Evolutionary conservation across 2,113 vertebrate species (phyloP).

Genomic region (Eclectus roratus): DNA sequence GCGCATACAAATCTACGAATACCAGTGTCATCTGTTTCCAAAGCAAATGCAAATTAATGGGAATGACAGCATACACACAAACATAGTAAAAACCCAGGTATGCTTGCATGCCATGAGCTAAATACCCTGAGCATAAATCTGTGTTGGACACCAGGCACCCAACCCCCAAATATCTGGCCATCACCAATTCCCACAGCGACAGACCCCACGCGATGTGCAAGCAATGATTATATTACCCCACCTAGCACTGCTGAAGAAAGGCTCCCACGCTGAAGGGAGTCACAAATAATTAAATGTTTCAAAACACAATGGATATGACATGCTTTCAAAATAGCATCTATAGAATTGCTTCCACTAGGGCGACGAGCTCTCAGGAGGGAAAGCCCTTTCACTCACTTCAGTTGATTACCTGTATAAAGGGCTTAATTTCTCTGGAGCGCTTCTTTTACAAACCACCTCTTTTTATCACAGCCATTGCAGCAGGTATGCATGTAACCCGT

Average conservation of each 20-base stretch:
- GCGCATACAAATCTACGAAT: neutral
- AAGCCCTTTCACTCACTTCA: conserved; percentile 65
- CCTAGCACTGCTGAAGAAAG: conserved; percentile 27
- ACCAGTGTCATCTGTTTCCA: neutral
- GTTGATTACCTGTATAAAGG: conserved; percentile 63
- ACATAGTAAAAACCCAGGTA: accelerated
- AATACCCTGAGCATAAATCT: neutral
- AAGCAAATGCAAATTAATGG: neutral
- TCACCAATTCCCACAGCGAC: accelerated
- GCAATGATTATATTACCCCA: conserved; percentile 26
- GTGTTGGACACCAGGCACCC: neutral
- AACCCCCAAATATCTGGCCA: neutral
- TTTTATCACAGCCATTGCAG: neutral
- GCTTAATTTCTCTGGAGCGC: conserved; percentile 57
- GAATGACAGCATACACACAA: neutral
- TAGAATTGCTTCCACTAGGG: conserved; percentile 62
- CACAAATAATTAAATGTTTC: conserved; percentile 71
- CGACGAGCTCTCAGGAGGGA: conserved; percentile 55
- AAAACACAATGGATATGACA: conserved; percentile 69
- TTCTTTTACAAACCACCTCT: conserved; percentile 35
- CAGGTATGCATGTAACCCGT: neutral
- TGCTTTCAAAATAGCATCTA: conserved; percentile 69
- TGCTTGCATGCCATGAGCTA: neutral
- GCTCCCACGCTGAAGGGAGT: conserved; percentile 61
- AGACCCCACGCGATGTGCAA: neutral